Conservation (phyloP, 2,113 vertebrate genomes). For the Telmatochromis sp. region DNA sequence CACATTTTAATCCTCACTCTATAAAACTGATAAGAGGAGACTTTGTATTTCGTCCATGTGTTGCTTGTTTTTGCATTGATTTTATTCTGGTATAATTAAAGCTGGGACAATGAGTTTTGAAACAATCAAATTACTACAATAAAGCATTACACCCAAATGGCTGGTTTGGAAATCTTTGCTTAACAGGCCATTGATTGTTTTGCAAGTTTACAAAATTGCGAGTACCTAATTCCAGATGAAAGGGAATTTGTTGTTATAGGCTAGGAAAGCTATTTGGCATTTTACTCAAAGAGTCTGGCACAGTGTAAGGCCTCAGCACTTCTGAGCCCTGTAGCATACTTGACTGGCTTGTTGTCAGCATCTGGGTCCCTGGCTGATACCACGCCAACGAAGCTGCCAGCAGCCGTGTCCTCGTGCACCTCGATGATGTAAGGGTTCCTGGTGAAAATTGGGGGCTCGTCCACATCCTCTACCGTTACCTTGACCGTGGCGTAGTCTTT, state of each 20-base stretch:
- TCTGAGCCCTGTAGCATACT: slow-evolving; percentile 67
- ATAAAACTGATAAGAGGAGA: slow-evolving; percentile 18
- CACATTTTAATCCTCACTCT: slow-evolving; percentile 26
- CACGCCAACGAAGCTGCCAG: slow-evolving; percentile 85
- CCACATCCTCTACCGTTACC: slow-evolving; percentile 84
- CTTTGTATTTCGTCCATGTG: not conserved
- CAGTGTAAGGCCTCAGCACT: not conserved
- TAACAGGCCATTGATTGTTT: not conserved
- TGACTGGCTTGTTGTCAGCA: slow-evolving; percentile 78
- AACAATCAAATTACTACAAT: not conserved
- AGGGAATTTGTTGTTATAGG: not conserved
- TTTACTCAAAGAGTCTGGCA: not conserved
- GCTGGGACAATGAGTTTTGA: slow-evolving; percentile 1
- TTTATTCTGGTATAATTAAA: slow-evolving; percentile 33
- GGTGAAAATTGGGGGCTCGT: slow-evolving; percentile 88
- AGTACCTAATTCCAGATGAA: not conserved
- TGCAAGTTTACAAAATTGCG: not conserved
- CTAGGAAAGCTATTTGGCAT: not conserved
- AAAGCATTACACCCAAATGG: not conserved
- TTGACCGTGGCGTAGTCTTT: slow-evolving; percentile 86
- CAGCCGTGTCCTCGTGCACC: slow-evolving; percentile 87
- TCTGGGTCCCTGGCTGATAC: slow-evolving; percentile 90
- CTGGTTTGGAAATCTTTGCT: slow-evolving; percentile 2
- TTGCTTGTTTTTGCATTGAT: slow-evolving; percentile 31
- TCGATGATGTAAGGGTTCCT: slow-evolving; percentile 86